Evolutionary conservation across 2,888 invertebrate species (phyloP).

Genomic region (Toxonevra muliebris): DNA sequence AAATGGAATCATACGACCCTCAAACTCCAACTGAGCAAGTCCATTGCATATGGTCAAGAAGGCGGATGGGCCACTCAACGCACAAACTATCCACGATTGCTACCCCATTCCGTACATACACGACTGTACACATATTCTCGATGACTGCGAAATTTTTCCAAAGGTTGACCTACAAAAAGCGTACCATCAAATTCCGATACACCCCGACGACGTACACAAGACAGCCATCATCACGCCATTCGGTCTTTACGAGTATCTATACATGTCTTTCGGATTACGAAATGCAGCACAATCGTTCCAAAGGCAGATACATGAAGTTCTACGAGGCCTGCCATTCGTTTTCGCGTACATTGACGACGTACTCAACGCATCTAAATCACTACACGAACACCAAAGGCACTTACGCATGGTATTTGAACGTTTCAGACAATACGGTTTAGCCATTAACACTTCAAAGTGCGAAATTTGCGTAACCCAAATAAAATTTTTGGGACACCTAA

Average conservation of each 20-base stretch:
- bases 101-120: no score
- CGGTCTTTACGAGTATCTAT: conserved; percentile 3
- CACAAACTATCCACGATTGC: no score
- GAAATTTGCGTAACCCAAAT: conserved; percentile 41
- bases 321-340: conserved; percentile 29
- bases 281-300: conserved; percentile 39
- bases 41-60: conserved; percentile 55
- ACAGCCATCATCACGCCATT: conserved; percentile 31
- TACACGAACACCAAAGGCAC: conserved; percentile 24
- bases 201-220: no score
- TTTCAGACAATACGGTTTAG: conserved; percentile 15
- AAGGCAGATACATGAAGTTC: conserved; percentile 33
- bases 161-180: no score
- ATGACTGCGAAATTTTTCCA: no score
- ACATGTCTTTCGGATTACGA: conserved; percentile 28
- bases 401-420: conserved; percentile 20
- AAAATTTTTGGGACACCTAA: conserved; percentile 7
- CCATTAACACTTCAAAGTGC: conserved; percentile 26
- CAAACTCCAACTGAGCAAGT: conserved; percentile 60
- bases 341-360: conserved; percentile 33
- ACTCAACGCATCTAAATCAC: conserved; percentile 23
- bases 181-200: no score
- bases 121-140: no score
- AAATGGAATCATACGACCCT: no score
- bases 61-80: no score